A percentile compares a stretch with the other conserved stretches of the same genome.
These are phyloP conservation scores for Carcharodon carcharias DNA, from an alignment of 2,797 vertebrate species.

Conservation along the genomic window DNA sequence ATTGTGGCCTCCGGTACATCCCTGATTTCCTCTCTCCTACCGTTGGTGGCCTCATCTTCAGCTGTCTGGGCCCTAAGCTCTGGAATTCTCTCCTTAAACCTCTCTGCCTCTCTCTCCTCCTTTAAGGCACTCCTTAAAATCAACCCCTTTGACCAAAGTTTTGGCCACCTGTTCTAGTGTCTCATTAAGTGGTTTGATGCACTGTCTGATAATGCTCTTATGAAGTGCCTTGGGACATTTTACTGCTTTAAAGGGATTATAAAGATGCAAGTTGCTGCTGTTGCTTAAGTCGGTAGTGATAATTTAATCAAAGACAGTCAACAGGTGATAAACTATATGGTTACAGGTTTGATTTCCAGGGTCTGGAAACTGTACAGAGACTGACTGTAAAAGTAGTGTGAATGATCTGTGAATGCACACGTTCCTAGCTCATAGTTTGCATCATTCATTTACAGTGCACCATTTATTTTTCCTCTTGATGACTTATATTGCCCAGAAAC, in stretches of 20 bases:
- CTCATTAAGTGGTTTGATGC: not conserved
- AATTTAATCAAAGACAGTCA: not conserved
- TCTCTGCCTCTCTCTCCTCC: not conserved
- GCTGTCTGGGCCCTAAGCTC: not conserved
- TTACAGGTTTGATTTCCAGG: not conserved
- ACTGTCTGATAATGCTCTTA: not conserved
- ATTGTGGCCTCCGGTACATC: not conserved
- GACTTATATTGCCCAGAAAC: not conserved
- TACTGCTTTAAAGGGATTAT: not conserved
- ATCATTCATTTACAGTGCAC: not conserved
- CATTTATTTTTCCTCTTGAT: not conserved
- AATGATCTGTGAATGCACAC: not conserved
- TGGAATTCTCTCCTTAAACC: not conserved
- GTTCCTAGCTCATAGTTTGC: not conserved
- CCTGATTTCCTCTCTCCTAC: not conserved
- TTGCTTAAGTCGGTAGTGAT: not conserved
- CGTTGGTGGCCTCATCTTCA: not conserved
- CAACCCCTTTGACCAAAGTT: not conserved
- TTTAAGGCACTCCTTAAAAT: not conserved
- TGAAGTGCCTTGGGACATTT: not conserved
- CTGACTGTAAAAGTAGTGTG: not conserved
- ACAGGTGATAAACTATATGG: not conserved
- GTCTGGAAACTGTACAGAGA: not conserved
- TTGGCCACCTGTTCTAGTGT: not conserved
- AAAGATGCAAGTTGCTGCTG: not conserved